Conservation (phyloP, 2,888 invertebrate genomes). For the Synanthedon andrenaeformis region DNA sequence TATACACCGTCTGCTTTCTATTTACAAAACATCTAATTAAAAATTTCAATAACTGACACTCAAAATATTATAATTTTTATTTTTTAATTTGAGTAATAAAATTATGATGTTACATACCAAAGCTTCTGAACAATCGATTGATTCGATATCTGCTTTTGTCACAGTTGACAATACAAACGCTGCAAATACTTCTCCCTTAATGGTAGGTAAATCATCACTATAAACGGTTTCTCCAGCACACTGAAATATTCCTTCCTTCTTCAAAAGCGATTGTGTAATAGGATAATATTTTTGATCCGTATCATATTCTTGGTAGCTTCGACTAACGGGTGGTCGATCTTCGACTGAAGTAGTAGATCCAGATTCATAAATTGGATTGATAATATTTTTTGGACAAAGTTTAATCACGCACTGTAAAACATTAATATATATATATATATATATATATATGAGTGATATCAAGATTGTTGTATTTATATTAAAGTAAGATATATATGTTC, state of each 20-base stretch:
- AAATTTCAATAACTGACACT: not conserved
- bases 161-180: constrained; percentile 73
- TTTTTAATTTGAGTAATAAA: not conserved
- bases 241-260: constrained; percentile 59
- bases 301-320: constrained; percentile 32
- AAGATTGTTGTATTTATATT: not conserved
- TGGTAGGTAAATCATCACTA: constrained; percentile 71
- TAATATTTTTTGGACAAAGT: constrained; percentile 50
- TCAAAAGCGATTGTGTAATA: constrained; percentile 28
- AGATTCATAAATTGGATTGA: constrained; percentile 48
- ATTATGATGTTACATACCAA: constrained; percentile 50
- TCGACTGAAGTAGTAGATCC: constrained; percentile 38
- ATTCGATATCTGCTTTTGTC: constrained; percentile 63
- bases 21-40: constrained; percentile 10
- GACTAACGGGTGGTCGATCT: constrained; percentile 27
- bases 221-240: constrained; percentile 77
- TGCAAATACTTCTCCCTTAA: constrained; percentile 73
- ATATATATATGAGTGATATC: not conserved
- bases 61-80: too few relatives aligned
- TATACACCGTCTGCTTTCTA: constrained; percentile 73
- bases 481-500: too few relatives aligned
- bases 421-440: too few relatives aligned
- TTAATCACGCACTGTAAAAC: constrained; percentile 56
- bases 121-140: constrained; percentile 72
- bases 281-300: constrained; percentile 25